Base-by-base conservation (phyloP, 2,113 vertebrate genomes). In the Engystomops pustulosus region DNA sequence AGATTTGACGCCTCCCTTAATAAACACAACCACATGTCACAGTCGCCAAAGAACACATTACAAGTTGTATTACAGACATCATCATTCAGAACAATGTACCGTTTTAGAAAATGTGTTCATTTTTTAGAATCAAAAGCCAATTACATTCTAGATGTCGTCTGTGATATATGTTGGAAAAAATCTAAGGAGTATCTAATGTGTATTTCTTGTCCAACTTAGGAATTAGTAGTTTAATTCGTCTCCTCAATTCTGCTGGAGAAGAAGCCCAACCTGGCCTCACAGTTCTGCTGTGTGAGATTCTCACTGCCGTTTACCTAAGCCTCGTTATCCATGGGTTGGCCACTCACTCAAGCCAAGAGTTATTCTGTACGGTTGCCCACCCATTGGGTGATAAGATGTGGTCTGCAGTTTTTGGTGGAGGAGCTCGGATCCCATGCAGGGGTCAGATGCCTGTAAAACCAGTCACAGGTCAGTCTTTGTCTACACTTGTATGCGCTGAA, bases 281-380 rank as follows among this genome's bases (percentile, higher is more conserved):
- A 0, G 88, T 99, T 89, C 90, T 99, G 70, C 95, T 99, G 36
- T 98, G 97, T 87, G 98, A 99, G 93, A 95, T 97, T 91, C 92
- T 99, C 80, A 97, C 97, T 53, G 97, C 97, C 0, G 95, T 99
- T 32, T 99, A 95, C 91, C 94, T 99, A 87, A 97, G 97, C 88
- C 93, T 99, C 12, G 98, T 99, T 89, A 96, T 96, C 86, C 97
- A 98, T 87, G 98, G 97, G 85, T 91, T 99, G 87, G 96, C 97
- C 89, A 99, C 96, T 60, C 97, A 99, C 94, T 97, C 96, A 80
- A 96, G 96, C 91, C 96, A 95, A 60, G 96, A 98, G 86, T 90
- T 99, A 14, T 98, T 96, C 87, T 96, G 96, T 86, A 95, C 97
- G 78, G 90, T 96, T 85, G 95, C 96, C 78, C 98, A 99, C 89